Evolutionary conservation across 2,113 vertebrate genomes (phyloP).

Genomic region (Helogale parvula): DNA sequence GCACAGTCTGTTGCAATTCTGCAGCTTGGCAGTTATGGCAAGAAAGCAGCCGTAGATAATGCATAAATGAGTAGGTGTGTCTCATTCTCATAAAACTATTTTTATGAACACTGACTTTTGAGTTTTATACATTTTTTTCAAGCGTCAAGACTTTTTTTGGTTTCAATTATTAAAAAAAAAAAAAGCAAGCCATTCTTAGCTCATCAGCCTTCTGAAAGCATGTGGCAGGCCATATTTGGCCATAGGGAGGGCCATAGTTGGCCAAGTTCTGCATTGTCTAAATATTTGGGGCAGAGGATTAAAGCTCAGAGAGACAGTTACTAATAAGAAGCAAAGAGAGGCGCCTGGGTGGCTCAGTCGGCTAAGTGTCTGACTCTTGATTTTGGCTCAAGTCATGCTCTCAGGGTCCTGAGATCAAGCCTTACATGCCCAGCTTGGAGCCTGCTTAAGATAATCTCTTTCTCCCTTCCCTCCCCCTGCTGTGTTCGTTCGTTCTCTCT

Average conservation of each 20-base stretch:
- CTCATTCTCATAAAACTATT: not conserved
- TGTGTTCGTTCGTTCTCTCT: too few species aligned
- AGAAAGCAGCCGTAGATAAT: not conserved
- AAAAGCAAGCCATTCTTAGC: not conserved
- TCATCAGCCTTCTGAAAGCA: not conserved
- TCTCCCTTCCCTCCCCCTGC: too few species aligned
- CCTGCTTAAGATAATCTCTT: too few species aligned
- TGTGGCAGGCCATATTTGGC: not conserved
- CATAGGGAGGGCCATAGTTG: too few species aligned
- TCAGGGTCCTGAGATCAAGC: too few species aligned
- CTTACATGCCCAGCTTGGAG: too few species aligned
- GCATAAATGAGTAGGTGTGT: not conserved
- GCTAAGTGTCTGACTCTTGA: too few species aligned
- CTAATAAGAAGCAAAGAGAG: not conserved
- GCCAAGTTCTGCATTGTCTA: not conserved
- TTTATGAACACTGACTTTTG: not conserved
- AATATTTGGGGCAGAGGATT: not conserved
- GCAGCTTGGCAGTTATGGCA: not conserved
- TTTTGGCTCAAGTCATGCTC: too few species aligned
- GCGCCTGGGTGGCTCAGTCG: too few species aligned
- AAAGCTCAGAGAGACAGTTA: not conserved
- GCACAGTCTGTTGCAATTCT: not conserved
- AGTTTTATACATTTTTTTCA: not conserved
- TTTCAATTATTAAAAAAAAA: not conserved
- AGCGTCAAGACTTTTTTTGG: not conserved